Percentiles rank a stretch among this genome's conserved stretches.
Conservation (phyloP, 2,888 invertebrate genomes). For the Parasteatoda lunata region DNA sequence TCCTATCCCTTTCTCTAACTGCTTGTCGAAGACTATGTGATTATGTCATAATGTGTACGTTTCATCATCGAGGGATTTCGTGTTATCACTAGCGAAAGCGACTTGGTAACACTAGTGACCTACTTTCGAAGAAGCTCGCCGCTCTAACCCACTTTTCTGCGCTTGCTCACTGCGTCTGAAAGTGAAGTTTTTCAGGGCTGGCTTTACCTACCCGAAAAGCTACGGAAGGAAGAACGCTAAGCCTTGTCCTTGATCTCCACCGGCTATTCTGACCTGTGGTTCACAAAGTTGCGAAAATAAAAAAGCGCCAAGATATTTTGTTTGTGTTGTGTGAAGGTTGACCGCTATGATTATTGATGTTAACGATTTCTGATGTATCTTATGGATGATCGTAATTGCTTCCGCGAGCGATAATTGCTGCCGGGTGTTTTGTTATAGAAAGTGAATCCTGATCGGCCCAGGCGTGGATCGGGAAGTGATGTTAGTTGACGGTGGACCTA, state of each 20-base stretch:
- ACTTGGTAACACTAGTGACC: conserved; percentile 55
- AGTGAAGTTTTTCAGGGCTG: conserved; percentile 48
- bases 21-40: not conserved
- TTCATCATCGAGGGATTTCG: conserved; percentile 13
- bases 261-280: conserved; percentile 13
- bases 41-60: conserved; percentile 38
- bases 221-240: conserved; percentile 11
- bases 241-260: conserved; percentile 59
- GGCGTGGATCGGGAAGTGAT: conserved; percentile 22
- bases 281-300: not conserved
- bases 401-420: not conserved
- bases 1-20: not conserved
- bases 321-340: conserved; percentile 9
- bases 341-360: conserved; percentile 11
- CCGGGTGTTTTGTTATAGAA: not conserved
- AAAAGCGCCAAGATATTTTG: conserved; percentile 20
- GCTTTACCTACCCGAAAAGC: not conserved
- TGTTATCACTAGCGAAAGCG: conserved; percentile 10
- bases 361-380: conserved; percentile 13
- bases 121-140: conserved; percentile 58
- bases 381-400: not conserved
- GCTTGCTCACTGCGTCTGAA: conserved; percentile 53
- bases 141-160: conserved; percentile 66
- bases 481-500: conserved; percentile 47
- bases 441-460: not conserved